Conservation (phyloP, 1,140 invertebrate species). For the Zophobas morio region DNA sequence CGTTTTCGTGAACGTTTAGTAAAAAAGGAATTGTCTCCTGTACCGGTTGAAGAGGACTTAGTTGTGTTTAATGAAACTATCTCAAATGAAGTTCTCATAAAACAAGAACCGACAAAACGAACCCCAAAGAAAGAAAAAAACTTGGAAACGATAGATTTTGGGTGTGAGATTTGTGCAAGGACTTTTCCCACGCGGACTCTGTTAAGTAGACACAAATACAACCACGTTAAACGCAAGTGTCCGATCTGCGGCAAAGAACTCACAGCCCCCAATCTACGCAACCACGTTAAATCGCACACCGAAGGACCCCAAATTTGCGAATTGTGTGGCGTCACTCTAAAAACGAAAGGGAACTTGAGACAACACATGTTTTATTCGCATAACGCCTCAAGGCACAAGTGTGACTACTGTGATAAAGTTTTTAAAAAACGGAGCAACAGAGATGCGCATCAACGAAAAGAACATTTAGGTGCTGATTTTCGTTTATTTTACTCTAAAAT, state of each 20-base stretch:
- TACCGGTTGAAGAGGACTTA: neutral
- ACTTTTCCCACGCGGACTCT: neutral
- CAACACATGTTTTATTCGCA: conserved; percentile 11
- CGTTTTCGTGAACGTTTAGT: neutral
- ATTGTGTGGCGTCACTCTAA: neutral
- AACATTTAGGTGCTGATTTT: neutral
- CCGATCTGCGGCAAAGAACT: conserved; percentile 3
- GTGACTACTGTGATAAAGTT: neutral
- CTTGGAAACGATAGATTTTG: too few relatives aligned
- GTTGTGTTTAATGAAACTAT: neutral
- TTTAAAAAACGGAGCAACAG: neutral
- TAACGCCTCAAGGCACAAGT: neutral
- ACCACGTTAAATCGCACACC: neutral
- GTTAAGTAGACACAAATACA: neutral
- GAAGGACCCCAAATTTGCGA: conserved; percentile 4
- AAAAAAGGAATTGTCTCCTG: neutral
- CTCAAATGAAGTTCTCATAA: neutral
- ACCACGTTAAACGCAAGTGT: neutral
- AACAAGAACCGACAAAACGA: neutral
- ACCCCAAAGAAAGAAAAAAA: neutral
- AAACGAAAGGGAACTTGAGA: neutral
- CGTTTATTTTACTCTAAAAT: neutral
- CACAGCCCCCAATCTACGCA: neutral
- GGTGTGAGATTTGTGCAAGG: neutral
- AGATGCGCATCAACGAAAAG: neutral